These are phyloP conservation scores for Ctenopoma kingsleyae DNA, from an alignment of 2,797 vertebrate species.

Conservation along the genomic window DNA sequence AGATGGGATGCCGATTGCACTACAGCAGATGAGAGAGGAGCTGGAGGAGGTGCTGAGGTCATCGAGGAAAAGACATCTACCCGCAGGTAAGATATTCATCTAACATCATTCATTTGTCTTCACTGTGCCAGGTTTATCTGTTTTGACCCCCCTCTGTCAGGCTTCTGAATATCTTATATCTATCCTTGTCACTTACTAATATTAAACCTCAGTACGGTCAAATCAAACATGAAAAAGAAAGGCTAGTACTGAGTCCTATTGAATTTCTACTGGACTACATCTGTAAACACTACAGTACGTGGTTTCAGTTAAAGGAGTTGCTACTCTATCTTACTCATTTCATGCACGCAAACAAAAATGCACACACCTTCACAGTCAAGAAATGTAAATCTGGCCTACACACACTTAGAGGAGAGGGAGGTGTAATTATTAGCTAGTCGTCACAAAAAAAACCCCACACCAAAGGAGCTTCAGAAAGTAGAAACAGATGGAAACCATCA, in stretches of 20 bases:
- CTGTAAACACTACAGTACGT: neutral
- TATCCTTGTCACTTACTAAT: conserved; percentile 10
- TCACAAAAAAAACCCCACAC: conserved; percentile 60
- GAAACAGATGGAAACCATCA: conserved; percentile 71
- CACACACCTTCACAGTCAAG: neutral
- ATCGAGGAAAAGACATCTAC: conserved; percentile 78
- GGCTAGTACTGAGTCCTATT: too few species aligned
- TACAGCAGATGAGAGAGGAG: conserved; percentile 78
- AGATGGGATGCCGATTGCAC: conserved; percentile 64
- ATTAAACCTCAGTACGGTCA: conserved; percentile 8
- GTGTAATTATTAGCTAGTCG: conserved; percentile 60
- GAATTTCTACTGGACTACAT: too few species aligned
- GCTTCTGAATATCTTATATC: too few species aligned
- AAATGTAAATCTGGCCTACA: conserved; percentile 50
- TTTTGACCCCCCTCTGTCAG: conserved; percentile 15
- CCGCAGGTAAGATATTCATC: conserved; percentile 86
- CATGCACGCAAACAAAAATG: neutral
- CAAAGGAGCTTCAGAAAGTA: conserved; percentile 66
- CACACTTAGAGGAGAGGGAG: conserved; percentile 46
- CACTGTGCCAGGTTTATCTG: neutral
- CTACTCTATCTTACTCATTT: conserved; percentile 28
- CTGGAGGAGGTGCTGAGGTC: conserved; percentile 78
- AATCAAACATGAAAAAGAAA: neutral
- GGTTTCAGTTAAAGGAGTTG: conserved; percentile 7
- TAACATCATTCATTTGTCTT: conserved; percentile 18